Evolutionary conservation across 2,113 vertebrate genomes (phyloP), one percentile per base, ranked within the genome.

Genomic region (Siniperca knerii): DNA sequence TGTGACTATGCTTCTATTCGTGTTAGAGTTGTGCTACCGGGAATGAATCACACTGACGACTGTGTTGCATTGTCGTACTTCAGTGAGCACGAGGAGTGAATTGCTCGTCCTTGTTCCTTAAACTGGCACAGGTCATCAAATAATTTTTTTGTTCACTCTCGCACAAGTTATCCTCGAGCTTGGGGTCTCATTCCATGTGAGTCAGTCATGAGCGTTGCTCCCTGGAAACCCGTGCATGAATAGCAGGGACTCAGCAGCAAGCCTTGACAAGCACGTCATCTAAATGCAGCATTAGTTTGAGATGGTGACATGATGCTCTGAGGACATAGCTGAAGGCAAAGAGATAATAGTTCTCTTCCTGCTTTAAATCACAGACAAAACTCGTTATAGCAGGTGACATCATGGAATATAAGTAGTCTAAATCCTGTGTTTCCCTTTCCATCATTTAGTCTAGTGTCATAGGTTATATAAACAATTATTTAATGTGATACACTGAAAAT

Each of bases 261-360:
- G 93, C 87, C 93, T 92, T 87, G 93, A 93, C 94, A 94, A 84
- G 93, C 85, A 66, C 72, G 84, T 89, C 87, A 85, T 89, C 68
- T 75, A 77, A 91, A 89, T 90, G 81, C 79, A 81, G 88, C 79
- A 75, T 88, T 58, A 84, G 71, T 80, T 77, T 65, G 89, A 90
- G 87, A 88, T 82, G 76, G 81, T 92, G 87, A 90, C 86, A 93
- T 85, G 90, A 91, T 85, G 84, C 90, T 92, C 81, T 29, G 61
- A 78, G 84, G 86, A 85, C 61, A 58, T 81, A 82, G 90, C 91
- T 87, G 52, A 84, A 83, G 87, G 91, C 89, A 55, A 84, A 88
- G 77, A 64, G 84, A 82, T 92, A 90, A 91, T 89, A 33, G 74
- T 69, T 67, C 57, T 79, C 79, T 92, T 93, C 87, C 87, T 89